phyloP scores from a whole-genome alignment of 1,140 invertebrate genomes.

The Colletes latitarsis region DNA sequence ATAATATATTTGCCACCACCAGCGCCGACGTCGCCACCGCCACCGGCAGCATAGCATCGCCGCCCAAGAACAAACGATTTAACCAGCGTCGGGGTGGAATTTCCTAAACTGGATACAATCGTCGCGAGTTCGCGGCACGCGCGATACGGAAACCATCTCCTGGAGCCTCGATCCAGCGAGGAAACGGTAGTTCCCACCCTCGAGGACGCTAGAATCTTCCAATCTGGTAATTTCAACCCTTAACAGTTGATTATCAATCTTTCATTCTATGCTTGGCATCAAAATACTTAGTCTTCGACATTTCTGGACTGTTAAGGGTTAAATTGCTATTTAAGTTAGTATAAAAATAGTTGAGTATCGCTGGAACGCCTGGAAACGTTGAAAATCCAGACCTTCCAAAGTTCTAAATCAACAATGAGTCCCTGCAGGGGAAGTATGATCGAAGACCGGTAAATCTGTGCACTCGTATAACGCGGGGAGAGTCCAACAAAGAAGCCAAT shows the following conservation, averaged over 20 bases:
- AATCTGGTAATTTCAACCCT: too few species aligned
- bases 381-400: too few species aligned
- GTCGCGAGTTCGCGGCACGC: constrained; percentile 13
- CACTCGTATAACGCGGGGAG: constrained; percentile 1
- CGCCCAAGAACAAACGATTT: constrained; percentile 60
- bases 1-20: constrained; percentile 81
- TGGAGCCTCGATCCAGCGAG: too few species aligned
- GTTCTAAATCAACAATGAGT: too few species aligned
- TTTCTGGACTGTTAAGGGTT: too few species aligned
- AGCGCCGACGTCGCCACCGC: constrained; percentile 47
- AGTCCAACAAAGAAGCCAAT: constrained; percentile 52
- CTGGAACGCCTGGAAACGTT: too few species aligned
- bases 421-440: too few species aligned
- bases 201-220: neutral
- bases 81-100: constrained; percentile 65
- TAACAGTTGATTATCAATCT: too few species aligned
- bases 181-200: too few species aligned
- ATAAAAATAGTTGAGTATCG: neutral
- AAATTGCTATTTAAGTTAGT: neutral
- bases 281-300: too few species aligned
- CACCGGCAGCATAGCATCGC: constrained; percentile 31
- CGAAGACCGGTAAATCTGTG: neutral
- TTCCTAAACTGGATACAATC: constrained; percentile 57
- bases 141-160: neutral
- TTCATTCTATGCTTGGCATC: too few species aligned